Conservation (phyloP, 2,113 vertebrate genomes). For the Cavia porcellus region DNA sequence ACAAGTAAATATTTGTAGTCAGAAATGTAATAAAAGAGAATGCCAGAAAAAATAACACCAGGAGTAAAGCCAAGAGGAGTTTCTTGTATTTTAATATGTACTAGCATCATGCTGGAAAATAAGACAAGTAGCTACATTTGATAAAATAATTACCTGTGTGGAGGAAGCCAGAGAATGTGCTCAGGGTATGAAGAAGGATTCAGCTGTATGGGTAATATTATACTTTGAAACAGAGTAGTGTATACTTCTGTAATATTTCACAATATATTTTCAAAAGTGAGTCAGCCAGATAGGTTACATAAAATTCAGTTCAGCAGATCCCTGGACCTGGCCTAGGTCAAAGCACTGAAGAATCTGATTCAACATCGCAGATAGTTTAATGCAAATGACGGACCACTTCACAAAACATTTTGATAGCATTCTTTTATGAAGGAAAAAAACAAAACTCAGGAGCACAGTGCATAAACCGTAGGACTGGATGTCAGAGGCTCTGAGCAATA, state of each 20-base stretch:
- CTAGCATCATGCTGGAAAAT: not conserved
- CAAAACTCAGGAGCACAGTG: not conserved
- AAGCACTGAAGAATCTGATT: not conserved
- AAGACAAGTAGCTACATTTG: not conserved
- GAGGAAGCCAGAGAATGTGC: not conserved
- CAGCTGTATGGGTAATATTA: not conserved
- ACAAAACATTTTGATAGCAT: not conserved
- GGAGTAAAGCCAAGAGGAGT: not conserved
- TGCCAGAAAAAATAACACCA: slow-evolving; percentile 35
- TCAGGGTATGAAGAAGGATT: not conserved
- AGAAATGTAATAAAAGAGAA: not conserved
- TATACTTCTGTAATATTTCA: slow-evolving; percentile 5
- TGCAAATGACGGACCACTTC: not conserved
- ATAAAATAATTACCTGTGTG: not conserved
- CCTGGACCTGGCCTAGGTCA: not conserved
- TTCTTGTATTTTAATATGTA: not conserved
- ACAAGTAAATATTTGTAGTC: not conserved
- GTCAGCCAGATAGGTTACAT: not conserved
- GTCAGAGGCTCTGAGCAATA: not conserved
- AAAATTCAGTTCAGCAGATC: not conserved
- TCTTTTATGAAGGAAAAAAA: not conserved
- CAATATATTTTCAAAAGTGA: slow-evolving; percentile 48
- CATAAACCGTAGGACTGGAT: not conserved
- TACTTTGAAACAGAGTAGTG: not conserved
- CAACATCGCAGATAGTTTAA: not conserved